Evolutionary conservation across 1,140 invertebrate species (phyloP), one percentile per base, ranked within the genome.

Genomic region (Achatina immaculata): DNA sequence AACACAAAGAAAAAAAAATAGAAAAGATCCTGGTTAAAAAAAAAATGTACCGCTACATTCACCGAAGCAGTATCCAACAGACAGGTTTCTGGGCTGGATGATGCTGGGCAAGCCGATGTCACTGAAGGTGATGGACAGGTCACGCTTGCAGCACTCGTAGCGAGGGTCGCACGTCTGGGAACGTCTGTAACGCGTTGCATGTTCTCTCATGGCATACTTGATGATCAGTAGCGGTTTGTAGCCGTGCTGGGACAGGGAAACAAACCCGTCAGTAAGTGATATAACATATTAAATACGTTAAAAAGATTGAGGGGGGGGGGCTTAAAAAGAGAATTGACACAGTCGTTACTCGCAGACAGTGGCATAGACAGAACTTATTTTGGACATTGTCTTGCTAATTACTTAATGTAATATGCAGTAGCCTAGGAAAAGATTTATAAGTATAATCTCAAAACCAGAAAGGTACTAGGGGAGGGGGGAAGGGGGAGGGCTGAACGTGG

Each of bases 41-140:
- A n/a, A n/a, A n/a, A 11, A 55, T 58, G 65, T n/a, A 78, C 75
- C 58, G 31, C 66, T 42, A 31, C 75, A 78, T 7, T 42, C 36
- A 7, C 75, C 75, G 40, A 42, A 78, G 31, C 75, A 78, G 40
- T 66, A 78, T 11, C 58, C 75, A 66, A 78, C 34, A 31, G 31
- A 28, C 28, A 78, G n/a, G n/a, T 38, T 66, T 4, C 34, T 11
- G 3, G 75, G 75, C 14, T 66, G 6, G 21, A 66, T 4, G 11
- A 78, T 78, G n/a, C 40, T 28, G 28, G 14, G 36, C 21, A 78
- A 14, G 58, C 58, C 43, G 75, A 78, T 78, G 3, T 31, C 75
- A 42, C 31, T 11, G 58, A 78, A 78, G 31, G 42, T 65, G 36
- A 45, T 40, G 34, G n/a, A 34, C 42, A 78, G 75, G 34, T 55